Evolutionary conservation across 2,797 vertebrate species (phyloP), one percentile per base, ranked within the genome.

Genomic region (Muraenolepis orangiensis): DNA sequence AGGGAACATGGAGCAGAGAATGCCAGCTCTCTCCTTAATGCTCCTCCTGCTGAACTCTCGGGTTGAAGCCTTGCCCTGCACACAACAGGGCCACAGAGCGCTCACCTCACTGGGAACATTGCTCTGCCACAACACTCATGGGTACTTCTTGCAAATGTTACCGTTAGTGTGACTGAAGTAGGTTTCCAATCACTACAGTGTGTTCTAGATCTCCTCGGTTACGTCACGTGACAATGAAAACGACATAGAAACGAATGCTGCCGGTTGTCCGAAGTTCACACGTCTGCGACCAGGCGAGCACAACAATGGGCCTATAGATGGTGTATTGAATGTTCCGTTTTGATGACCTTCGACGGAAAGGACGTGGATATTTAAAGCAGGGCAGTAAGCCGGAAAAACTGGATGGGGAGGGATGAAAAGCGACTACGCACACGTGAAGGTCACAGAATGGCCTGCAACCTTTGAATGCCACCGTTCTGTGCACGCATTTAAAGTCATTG

Each of bases 11-110:
- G 94, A 93, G 77, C 94, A 95, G 61, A 99, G 95, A 80, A 96
- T 94, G 79, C 90, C 92, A 0, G 96, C 97, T 77, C 96, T 94
- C 80, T 98, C 96, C 85, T 95, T 96, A 87, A 98, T 95, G 81
- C 94, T 97, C 91, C 93, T 96, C 90, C 90, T 93, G 86, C 93
- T 93, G 89, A 96, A 96, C 46, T 95, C 96, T 88, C 92, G 93
- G 83, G 94, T 85, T 12, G 95, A 91, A 86, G 92, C 71, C 90
- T 93, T 95, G 85, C 88, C 96, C 96, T 97, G 92, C 23, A 64
- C 57, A 64, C 57, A 64, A 64, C 57, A 64, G 57, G 57, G 23
- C 23, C 57, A n/a, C 23, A 26, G 11, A 26, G 57, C 20, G 51
- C 51, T 57, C 51, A 57, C n/a, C 51, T 3, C 20, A 20, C 18